A percentile compares a stretch with the other conserved stretches of the same genome.
Conservation (phyloP, 2,888 invertebrate species). For the Leptinotarsa haldemani region DNA sequence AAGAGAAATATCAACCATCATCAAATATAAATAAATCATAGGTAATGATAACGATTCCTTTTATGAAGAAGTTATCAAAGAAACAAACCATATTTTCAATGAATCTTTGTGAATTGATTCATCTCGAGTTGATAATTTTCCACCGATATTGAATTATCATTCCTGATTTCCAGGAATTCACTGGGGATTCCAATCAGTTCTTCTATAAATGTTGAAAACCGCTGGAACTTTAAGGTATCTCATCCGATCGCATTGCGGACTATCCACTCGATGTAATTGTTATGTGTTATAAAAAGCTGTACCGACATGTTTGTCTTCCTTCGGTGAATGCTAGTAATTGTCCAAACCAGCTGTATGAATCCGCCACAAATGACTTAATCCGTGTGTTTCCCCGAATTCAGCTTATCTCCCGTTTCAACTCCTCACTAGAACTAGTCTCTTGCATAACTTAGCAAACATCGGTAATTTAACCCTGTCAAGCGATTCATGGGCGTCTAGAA, state of each 20-base stretch:
- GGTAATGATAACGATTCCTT: too few species aligned
- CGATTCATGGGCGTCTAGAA: not conserved
- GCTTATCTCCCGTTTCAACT: slow-evolving; percentile 41
- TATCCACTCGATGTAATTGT: slow-evolving; percentile 59
- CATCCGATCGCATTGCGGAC: slow-evolving; percentile 52
- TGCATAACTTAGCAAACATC: slow-evolving; percentile 18
- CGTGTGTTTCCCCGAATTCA: slow-evolving; percentile 57
- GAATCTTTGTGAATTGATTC: too few species aligned
- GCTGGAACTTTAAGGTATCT: slow-evolving; percentile 14
- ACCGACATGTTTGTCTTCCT: slow-evolving; percentile 59
- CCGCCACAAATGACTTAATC: slow-evolving; percentile 61
- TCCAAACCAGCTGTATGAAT: slow-evolving; percentile 59
- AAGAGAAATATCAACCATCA: too few species aligned
- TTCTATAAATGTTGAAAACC: slow-evolving; percentile 26
- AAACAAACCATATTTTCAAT: too few species aligned
- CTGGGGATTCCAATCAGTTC: not conserved
- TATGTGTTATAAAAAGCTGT: slow-evolving; percentile 61
- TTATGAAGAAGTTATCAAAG: too few species aligned
- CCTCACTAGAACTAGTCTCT: slow-evolving; percentile 36
- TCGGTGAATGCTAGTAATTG: slow-evolving; percentile 54
- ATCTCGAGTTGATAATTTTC: too few species aligned
- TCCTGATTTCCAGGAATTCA: not conserved
- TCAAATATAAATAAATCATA: too few species aligned
- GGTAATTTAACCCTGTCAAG: not conserved
- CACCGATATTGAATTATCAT: not conserved